phyloP scores from a whole-genome alignment of 2,888 invertebrate species.

The Ethmia dodecea region DNA sequence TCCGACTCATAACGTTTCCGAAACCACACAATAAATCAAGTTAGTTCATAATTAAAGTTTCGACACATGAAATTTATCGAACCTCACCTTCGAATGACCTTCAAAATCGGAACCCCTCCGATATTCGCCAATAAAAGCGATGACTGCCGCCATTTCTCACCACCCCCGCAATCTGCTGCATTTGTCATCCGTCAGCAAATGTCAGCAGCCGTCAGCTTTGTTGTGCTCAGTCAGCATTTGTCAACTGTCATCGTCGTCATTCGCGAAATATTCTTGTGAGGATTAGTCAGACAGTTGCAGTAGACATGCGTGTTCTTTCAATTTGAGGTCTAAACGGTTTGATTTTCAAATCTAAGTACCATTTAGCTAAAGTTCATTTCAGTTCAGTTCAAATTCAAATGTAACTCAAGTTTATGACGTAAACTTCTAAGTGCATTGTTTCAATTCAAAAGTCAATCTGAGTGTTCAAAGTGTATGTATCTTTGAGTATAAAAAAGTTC shows the following conservation, averaged over 20 bases:
- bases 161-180: slow-evolving; percentile 2
- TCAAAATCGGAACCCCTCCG: not conserved
- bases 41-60: not conserved
- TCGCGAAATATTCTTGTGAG: not conserved
- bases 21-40: too few relatives aligned
- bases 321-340: too few relatives aligned
- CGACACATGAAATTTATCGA: not conserved
- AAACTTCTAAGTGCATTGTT: too few relatives aligned
- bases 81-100: slow-evolving; percentile 1
- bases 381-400: too few relatives aligned
- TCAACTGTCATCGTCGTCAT: slow-evolving; percentile 9
- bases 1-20: too few relatives aligned
- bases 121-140: slow-evolving; percentile 8
- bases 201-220: slow-evolving; percentile 3
- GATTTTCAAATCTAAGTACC: too few relatives aligned
- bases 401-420: too few relatives aligned
- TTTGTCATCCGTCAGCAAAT: slow-evolving; percentile 8
- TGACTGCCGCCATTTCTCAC: slow-evolving; percentile 2
- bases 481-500: too few relatives aligned
- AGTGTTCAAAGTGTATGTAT: too few relatives aligned
- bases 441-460: too few relatives aligned
- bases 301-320: too few relatives aligned
- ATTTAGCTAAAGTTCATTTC: too few relatives aligned
- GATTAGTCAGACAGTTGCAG: not conserved
- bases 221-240: slow-evolving; percentile 8